Evolutionary conservation across 2,113 vertebrate species (phyloP).

Genomic region (Callipepla californica): DNA sequence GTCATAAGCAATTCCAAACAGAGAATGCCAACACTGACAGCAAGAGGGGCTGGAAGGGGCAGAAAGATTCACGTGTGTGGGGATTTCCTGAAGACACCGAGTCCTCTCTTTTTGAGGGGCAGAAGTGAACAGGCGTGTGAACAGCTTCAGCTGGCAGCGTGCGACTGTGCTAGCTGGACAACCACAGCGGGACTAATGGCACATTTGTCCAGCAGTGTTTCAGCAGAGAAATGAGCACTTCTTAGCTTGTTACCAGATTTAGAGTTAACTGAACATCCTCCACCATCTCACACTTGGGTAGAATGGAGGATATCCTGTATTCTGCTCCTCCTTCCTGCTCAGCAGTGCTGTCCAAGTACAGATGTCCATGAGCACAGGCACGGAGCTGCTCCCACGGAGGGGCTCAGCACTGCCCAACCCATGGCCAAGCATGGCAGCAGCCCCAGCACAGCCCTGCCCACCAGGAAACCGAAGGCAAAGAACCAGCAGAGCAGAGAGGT

Average conservation of each 20-base stretch:
- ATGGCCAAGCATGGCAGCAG: background rate
- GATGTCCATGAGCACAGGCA: background rate
- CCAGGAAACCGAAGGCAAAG: background rate
- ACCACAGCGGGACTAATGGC: background rate
- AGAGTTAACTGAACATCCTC: background rate
- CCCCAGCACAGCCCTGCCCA: background rate
- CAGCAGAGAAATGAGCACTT: background rate
- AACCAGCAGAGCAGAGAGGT: background rate
- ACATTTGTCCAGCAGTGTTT: background rate
- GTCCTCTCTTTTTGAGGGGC: background rate
- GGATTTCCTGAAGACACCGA: background rate
- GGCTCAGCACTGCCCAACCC: slow-evolving; percentile 1
- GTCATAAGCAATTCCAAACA: background rate
- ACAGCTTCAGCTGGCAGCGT: background rate
- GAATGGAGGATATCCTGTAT: background rate
- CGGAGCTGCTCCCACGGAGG: background rate
- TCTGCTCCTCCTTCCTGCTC: background rate
- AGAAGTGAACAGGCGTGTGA: background rate
- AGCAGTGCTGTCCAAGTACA: too few relatives aligned
- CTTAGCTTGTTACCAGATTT: background rate
- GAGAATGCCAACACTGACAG: background rate
- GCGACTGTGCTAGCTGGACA: background rate
- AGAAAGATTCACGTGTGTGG: background rate
- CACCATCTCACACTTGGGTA: background rate
- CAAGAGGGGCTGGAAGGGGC: background rate